Percentiles rank a stretch among this genome's conserved stretches.
phyloP scores from a whole-genome alignment of 2,888 invertebrate species.

The Lydus trimaculatus region DNA sequence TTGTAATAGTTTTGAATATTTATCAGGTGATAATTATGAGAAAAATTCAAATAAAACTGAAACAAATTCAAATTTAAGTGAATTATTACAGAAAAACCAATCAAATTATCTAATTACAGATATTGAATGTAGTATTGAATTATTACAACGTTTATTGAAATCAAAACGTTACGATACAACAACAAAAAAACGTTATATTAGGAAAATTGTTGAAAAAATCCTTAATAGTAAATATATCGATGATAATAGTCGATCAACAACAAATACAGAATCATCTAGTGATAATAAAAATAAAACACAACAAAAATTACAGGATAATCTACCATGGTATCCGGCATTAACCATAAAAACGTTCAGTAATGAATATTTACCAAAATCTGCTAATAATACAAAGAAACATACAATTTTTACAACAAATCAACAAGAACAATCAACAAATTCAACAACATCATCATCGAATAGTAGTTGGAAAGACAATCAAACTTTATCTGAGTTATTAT shows the following conservation, averaged over 20 bases:
- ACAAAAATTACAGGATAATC: conserved; percentile 47
- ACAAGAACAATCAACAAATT: not conserved
- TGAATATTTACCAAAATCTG: conserved; percentile 26
- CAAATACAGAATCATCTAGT: conserved; percentile 59
- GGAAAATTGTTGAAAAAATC: conserved; percentile 70
- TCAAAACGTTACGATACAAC: conserved; percentile 67
- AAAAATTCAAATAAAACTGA: conserved; percentile 15
- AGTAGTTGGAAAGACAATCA: conserved; percentile 61
- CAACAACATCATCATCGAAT: conserved; percentile 25
- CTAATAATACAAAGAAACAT: conserved; percentile 8
- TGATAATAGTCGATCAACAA: conserved; percentile 60
- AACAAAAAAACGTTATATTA: conserved; percentile 70
- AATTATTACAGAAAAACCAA: conserved; percentile 24
- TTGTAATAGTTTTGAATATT: conserved; percentile 74
- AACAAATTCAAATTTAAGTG: conserved; percentile 20
- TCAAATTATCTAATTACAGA: conserved; percentile 63
- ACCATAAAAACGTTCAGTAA: conserved; percentile 34
- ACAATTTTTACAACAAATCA: conserved; percentile 11
- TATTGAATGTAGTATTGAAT: conserved; percentile 68
- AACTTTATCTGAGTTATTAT: conserved; percentile 61
- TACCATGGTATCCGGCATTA: conserved; percentile 59
- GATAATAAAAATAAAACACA: not conserved
- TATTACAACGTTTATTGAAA: conserved; percentile 67
- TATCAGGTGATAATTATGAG: conserved; percentile 57
- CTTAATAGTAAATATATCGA: conserved; percentile 67